These are phyloP conservation scores for Drosophila ohnishii DNA, from an alignment of 1,140 invertebrate genomes.

Conservation along the genomic window DNA sequence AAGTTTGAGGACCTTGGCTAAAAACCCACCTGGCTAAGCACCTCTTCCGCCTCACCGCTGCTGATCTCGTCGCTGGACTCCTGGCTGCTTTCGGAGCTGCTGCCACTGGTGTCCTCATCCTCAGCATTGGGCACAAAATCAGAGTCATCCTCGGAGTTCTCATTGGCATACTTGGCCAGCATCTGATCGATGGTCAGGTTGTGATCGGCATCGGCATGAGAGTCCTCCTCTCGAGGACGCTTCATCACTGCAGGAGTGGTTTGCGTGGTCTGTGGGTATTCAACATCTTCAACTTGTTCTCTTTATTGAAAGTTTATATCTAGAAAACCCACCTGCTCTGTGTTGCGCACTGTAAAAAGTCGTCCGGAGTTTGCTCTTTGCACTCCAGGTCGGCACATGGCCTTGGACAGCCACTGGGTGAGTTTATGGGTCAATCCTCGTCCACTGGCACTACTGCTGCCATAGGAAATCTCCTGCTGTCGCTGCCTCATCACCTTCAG, in stretches of 20 bases:
- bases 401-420: conserved; percentile 57
- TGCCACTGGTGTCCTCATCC: conserved; percentile 29
- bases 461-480: conserved; percentile 36
- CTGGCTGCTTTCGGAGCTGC: conserved; percentile 26
- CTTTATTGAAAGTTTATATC: background rate
- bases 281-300: background rate
- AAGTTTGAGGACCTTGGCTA: background rate
- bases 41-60: conserved; percentile 34
- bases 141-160: conserved; percentile 75
- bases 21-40: conserved; percentile 27
- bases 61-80: conserved; percentile 46
- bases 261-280: conserved; percentile 3
- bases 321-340: conserved; percentile 27
- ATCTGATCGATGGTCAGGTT: conserved; percentile 68
- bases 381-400: conserved; percentile 68
- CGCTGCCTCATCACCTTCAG: conserved; percentile 54
- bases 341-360: conserved; percentile 19
- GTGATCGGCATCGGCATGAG: conserved; percentile 24
- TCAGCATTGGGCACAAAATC: conserved; percentile 70
- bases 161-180: conserved; percentile 73
- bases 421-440: conserved; percentile 43
- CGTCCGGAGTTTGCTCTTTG: conserved; percentile 37
- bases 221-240: conserved; percentile 58
- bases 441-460: conserved; percentile 6
- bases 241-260: conserved; percentile 40